These are phyloP conservation scores for Grammomys surdaster DNA, from an alignment of 2,113 vertebrate species.

Conservation along the genomic window DNA sequence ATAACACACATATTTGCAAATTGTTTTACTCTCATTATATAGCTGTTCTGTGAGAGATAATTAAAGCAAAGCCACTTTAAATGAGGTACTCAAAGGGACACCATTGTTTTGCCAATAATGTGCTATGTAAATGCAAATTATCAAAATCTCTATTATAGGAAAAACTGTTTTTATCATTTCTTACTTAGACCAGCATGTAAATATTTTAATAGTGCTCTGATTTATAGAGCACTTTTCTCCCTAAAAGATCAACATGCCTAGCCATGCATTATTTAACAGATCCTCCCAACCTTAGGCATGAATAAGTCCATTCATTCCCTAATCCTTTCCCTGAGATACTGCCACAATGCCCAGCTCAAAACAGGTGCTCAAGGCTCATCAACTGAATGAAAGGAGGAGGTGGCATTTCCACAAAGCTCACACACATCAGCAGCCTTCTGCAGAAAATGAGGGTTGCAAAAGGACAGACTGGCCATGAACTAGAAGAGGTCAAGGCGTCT, in stretches of 20 bases:
- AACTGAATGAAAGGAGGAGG: neutral
- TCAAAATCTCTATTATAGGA: constrained; percentile 25
- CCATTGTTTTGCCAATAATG: constrained; percentile 71
- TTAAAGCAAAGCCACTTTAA: constrained; percentile 76
- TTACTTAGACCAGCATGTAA: constrained; percentile 56
- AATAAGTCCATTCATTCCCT: constrained; percentile 5
- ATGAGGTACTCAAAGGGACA: constrained; percentile 71
- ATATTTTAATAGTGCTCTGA: constrained; percentile 52
- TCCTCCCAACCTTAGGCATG: neutral
- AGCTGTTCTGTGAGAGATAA: constrained; percentile 72
- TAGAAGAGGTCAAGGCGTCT: neutral
- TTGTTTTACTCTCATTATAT: constrained; percentile 73
- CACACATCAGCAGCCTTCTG: neutral
- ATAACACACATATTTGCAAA: constrained; percentile 61
- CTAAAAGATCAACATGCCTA: constrained; percentile 39
- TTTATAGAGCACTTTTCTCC: constrained; percentile 59
- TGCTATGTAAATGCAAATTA: constrained; percentile 79
- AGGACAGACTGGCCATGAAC: neutral
- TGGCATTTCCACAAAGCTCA: neutral
- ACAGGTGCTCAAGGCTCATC: neutral
- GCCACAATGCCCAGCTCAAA: neutral
- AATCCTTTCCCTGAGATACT: neutral
- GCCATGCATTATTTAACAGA: constrained; percentile 35
- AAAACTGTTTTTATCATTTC: constrained; percentile 64
- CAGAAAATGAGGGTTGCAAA: neutral